A percentile compares a stretch with the other conserved stretches of the same genome.
phyloP scores from a whole-genome alignment of 2,888 invertebrate genomes.

The Boloria selene region DNA sequence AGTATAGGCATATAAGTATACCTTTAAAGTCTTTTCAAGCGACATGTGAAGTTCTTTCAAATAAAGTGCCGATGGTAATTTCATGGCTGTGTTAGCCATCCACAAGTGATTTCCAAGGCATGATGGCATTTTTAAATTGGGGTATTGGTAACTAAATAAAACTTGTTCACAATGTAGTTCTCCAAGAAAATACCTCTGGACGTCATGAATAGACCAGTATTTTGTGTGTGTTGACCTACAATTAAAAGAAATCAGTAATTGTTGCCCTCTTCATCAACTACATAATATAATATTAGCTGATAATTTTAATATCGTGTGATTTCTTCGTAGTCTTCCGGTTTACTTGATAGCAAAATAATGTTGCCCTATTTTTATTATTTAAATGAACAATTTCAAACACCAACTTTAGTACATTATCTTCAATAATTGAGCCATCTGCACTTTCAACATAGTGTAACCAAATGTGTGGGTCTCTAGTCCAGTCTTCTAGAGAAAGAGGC shows the following conservation, averaged over 20 bases:
- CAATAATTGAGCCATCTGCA: constrained; percentile 54
- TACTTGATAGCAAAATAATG: too few species aligned
- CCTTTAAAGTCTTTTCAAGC: constrained; percentile 50
- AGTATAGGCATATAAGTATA: too few species aligned
- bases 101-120: constrained; percentile 57
- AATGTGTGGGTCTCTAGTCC: constrained; percentile 56
- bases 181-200: constrained; percentile 63
- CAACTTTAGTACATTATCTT: constrained; percentile 66
- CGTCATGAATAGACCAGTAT: constrained; percentile 69
- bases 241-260: constrained; percentile 19
- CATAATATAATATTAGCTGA: too few species aligned
- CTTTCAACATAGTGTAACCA: constrained; percentile 68
- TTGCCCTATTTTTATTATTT: too few species aligned
- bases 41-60: constrained; percentile 57
- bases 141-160: constrained; percentile 68
- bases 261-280: too few species aligned
- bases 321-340: too few species aligned
- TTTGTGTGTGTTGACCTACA: constrained; percentile 58
- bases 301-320: too few species aligned
- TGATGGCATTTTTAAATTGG: constrained; percentile 59
- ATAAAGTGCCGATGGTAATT: constrained; percentile 53
- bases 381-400: neutral
- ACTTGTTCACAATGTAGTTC: constrained; percentile 65
- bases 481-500: constrained; percentile 57
- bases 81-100: constrained; percentile 59